A percentile compares a stretch with the other conserved stretches of the same genome.
These are phyloP conservation scores for Lethenteron reissneri DNA, from an alignment of 2,113 vertebrate genomes.

Conservation along the genomic window DNA sequence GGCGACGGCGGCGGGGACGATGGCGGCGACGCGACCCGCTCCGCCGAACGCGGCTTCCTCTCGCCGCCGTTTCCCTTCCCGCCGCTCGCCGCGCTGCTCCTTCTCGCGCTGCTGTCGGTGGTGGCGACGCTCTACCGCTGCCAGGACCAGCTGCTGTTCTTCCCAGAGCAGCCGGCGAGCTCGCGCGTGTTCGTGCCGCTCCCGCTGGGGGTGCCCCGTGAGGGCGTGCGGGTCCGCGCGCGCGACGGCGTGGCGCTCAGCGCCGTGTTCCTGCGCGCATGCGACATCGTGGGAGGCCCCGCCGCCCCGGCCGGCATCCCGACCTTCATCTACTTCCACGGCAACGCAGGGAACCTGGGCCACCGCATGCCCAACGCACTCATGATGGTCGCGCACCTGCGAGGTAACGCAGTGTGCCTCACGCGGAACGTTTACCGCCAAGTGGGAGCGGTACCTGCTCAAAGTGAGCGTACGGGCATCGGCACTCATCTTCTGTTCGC, in stretches of 20 bases:
- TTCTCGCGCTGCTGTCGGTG: constrained; percentile 25
- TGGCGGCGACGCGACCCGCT: no score
- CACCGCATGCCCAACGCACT: constrained; percentile 84
- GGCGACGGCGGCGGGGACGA: no score
- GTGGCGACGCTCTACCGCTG: constrained; percentile 88
- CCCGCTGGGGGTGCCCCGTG: constrained; percentile 82
- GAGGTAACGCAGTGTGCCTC: no score
- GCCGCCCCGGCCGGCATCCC: constrained; percentile 32
- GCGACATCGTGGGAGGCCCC: constrained; percentile 52
- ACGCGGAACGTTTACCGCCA: no score
- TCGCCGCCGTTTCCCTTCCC: no score
- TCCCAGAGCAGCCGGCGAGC: constrained; percentile 86
- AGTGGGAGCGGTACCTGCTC: no score
- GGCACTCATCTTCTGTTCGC: no score
- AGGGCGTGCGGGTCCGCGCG: constrained; percentile 77
- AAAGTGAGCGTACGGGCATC: no score
- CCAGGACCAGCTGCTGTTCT: constrained; percentile 90
- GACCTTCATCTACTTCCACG: constrained; percentile 89
- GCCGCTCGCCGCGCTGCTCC: no score
- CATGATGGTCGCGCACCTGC: constrained; percentile 85
- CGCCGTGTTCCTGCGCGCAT: constrained; percentile 50
- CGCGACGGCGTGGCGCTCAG: constrained; percentile 86
- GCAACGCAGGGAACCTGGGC: constrained; percentile 88
- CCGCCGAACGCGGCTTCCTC: no score
- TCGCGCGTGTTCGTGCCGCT: constrained; percentile 89